Evolutionary conservation across 2,797 vertebrate genomes (phyloP).

Genomic region (Chelon auratus): DNA sequence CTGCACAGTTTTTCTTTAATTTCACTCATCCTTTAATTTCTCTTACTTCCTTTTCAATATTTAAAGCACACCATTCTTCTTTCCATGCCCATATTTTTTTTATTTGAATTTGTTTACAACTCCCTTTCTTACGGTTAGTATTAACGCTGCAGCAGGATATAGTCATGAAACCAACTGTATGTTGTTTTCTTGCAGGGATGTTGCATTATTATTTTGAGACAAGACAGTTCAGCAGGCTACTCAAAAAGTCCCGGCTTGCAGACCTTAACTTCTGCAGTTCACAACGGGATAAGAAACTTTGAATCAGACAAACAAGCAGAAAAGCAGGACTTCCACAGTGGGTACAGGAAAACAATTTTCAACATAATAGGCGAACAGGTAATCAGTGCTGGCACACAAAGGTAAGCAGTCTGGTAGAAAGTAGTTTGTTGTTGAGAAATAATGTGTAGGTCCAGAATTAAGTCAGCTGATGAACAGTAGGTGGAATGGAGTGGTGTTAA

Average conservation of each 20-base stretch:
- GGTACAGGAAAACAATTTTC: background rate
- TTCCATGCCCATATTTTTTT: background rate
- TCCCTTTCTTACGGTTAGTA: slow-evolving; percentile 1
- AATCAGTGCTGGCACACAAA: slow-evolving; percentile 13
- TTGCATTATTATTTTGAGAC: background rate
- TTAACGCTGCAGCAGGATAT: slow-evolving; percentile 1
- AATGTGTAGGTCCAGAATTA: background rate
- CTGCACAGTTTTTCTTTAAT: background rate
- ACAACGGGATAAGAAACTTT: background rate
- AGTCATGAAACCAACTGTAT: slow-evolving; percentile 9
- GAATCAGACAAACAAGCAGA: slow-evolving; percentile 3
- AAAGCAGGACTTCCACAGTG: slow-evolving; percentile 1
- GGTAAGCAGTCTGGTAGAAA: background rate
- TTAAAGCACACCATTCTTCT: background rate
- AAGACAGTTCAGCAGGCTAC: background rate
- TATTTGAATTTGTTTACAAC: slow-evolving; percentile 5
- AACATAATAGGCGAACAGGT: background rate
- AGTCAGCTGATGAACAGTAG: background rate
- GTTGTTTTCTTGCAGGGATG: background rate
- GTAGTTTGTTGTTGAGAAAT: background rate
- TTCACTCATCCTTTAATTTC: slow-evolving; percentile 7
- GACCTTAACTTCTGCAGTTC: background rate
- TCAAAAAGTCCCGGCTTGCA: no score
- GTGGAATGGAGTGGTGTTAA: background rate
- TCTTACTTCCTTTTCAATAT: slow-evolving; percentile 13